Evolutionary conservation across 1,140 invertebrate genomes (phyloP), one percentile per base, ranked within the genome.

Genomic region (Hirudo medicinalis): DNA sequence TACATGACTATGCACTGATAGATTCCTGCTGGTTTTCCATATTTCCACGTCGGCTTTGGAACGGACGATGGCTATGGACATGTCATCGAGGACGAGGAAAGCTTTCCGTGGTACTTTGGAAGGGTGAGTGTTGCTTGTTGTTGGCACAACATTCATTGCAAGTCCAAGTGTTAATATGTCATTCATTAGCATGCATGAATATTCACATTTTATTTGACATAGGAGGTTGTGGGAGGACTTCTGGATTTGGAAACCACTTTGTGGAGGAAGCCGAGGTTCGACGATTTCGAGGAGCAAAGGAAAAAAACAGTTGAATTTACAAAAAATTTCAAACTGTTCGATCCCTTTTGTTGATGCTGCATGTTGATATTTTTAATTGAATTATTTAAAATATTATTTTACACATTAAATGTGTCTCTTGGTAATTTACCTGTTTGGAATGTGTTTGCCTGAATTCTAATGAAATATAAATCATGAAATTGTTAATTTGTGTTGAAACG

Each of bases 161-260:
- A 36, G 32, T 36, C 6, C 2, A 36, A 36, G 6, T 36, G 32
- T 9, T 32, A 32, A 22, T 29, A 8, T 9, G 68, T 25, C 20
- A 27, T 25, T 2, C 68, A 20, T 3, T 53, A 49, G 20, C 20
- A 22, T n/a, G 49, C 49, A 25, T 2, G 17, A 43, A 53, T 71
- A 27, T 63, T 54, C 72, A 43, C 74, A 70, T 20, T 72, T 74
- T 72, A 69, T 54, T 40, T 66, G 76, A 84, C 84, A 19, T 76
- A 92, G 89, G 91, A 97, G 88, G 89, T 97, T 32, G 88, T 97
- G 81, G 93, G 90, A 49, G 94, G 94, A 2, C 93, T 97, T 86
- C 80, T 96, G 73, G 91, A 97, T 78, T 82, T 94, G 57, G 89
- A 95, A 80, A 88, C 91, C 71, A 85, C 83, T 60, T 77, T 88